A percentile compares a stretch with the other conserved stretches of the same genome.
Evolutionary conservation across 2,888 invertebrate genomes (phyloP).

Genomic region (Apamea epomidion): DNA sequence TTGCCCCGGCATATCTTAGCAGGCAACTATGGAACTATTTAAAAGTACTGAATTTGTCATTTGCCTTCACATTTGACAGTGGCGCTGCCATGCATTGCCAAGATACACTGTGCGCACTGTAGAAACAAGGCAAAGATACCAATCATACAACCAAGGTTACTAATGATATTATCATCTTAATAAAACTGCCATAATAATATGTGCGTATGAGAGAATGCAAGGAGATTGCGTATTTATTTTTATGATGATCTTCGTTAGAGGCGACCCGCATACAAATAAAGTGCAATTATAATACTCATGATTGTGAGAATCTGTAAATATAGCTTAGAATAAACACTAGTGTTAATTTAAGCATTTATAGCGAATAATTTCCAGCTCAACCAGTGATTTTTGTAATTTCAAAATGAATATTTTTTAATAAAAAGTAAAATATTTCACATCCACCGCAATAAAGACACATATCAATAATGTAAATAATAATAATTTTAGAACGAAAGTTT

Average conservation of each 20-base stretch:
- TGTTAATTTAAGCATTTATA: conserved; percentile 87
- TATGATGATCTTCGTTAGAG: conserved; percentile 76
- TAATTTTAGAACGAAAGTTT: conserved; percentile 49
- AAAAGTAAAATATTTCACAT: conserved; percentile 69
- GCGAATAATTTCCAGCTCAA: conserved; percentile 71
- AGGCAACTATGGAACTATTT: conserved; percentile 29
- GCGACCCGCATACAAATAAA: conserved; percentile 86
- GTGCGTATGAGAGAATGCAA: conserved; percentile 55
- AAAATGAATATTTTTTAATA: conserved; percentile 69
- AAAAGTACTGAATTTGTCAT: conserved; percentile 52
- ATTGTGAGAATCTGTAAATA: conserved; percentile 89
- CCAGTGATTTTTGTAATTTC: conserved; percentile 66
- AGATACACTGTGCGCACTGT: background rate
- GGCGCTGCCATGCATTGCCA: conserved; percentile 11
- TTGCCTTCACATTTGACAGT: conserved; percentile 27
- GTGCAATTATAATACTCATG: conserved; percentile 90
- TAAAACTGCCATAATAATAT: conserved; percentile 63
- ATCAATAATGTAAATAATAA: conserved; percentile 81
- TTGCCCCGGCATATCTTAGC: conserved; percentile 6
- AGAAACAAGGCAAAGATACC: conserved; percentile 46
- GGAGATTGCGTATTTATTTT: conserved; percentile 83
- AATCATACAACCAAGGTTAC: conserved; percentile 49
- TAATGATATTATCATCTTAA: conserved; percentile 38
- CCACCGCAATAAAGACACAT: conserved; percentile 85
- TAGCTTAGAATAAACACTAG: conserved; percentile 79